phyloP scores from a whole-genome alignment of 2,113 vertebrate species.

The Microcebus tavaratra region DNA sequence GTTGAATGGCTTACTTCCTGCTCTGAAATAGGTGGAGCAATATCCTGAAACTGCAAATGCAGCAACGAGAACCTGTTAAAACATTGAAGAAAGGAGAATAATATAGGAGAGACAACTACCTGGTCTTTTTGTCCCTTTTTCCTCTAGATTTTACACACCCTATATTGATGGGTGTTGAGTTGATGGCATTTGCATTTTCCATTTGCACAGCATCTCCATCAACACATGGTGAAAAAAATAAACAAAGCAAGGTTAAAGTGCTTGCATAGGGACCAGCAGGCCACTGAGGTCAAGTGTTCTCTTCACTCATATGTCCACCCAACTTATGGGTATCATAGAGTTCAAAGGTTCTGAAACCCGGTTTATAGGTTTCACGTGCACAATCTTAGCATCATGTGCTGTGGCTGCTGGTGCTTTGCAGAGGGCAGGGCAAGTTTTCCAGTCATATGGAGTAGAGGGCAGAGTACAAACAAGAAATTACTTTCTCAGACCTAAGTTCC shows the following conservation, averaged over 20 bases:
- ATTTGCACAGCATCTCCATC: background rate
- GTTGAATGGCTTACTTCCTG: constrained; percentile 99
- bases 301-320: background rate
- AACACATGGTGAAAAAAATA: background rate
- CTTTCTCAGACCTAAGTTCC: background rate
- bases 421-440: background rate
- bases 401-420: background rate
- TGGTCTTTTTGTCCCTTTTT: background rate
- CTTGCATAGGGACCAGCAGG: background rate
- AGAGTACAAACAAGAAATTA: background rate
- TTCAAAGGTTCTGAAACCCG: background rate
- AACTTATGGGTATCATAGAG: background rate
- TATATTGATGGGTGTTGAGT: background rate
- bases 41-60: constrained; percentile 99
- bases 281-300: background rate
- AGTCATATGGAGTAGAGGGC: background rate
- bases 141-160: background rate
- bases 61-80: constrained; percentile 93
- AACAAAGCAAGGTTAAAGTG: background rate
- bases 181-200: background rate
- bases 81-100: constrained; percentile 75
- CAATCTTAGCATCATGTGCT: background rate
- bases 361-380: background rate
- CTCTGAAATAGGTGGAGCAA: constrained; percentile 97
- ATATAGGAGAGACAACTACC: constrained; percentile 42